Evolutionary conservation across 92 coral and sea anemone genomes (phyloP).

Genomic region (Zoanthus solanderi): DNA sequence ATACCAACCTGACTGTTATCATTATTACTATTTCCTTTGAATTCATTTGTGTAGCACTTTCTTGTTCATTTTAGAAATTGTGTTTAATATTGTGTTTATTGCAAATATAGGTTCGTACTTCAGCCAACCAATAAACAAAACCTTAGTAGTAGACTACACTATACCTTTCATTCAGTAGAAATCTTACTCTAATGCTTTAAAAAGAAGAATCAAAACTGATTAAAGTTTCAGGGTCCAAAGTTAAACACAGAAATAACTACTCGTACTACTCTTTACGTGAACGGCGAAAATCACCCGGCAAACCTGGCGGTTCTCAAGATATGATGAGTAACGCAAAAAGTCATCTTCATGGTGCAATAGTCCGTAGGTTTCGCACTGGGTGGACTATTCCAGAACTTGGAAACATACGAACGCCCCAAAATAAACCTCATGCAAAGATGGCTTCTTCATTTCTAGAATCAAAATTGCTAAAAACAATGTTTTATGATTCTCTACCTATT

Average conservation of each 20-base stretch:
- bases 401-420: neutral
- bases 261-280: neutral
- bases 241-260: neutral
- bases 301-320: too few species aligned
- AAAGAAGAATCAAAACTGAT: neutral
- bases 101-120: too few species aligned
- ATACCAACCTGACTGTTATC: too few species aligned
- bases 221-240: neutral
- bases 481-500: conserved; percentile 8
- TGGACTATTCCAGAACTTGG: conserved; percentile 30
- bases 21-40: too few species aligned
- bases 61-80: too few species aligned
- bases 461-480: neutral
- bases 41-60: too few species aligned
- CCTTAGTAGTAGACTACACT: too few species aligned
- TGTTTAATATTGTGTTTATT: too few species aligned
- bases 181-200: neutral
- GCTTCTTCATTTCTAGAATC: conserved; percentile 1
- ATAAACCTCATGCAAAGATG: conserved; percentile 1
- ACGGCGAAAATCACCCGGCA: neutral
- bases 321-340: neutral
- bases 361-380: conserved; percentile 36
- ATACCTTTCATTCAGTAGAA: neutral
- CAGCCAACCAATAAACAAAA: too few species aligned
- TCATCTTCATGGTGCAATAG: neutral